Evolutionary conservation across 2,888 invertebrate species (phyloP), one percentile per base, ranked within the genome.

Genomic region (Drosophila birchii): DNA sequence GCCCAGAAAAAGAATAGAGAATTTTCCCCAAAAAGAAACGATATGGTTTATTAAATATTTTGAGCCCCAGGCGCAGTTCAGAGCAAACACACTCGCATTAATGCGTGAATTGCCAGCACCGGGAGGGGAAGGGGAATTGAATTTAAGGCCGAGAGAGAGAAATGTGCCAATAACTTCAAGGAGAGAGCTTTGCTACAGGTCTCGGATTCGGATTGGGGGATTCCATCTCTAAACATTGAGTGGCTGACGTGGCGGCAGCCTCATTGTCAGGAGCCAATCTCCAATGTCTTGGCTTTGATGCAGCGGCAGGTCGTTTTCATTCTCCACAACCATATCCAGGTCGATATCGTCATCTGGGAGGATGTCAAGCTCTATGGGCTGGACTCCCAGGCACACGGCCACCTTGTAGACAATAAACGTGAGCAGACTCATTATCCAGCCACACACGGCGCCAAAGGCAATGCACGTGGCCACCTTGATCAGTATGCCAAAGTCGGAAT

Each of bases 21-120:
- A 67, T 49, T 51, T 12, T 12, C 12, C 39, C 38, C n/a, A 67
- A 63, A 81, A 75, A 76, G 60, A 75, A 77, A 64, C 76, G 73
- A 79, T 81, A 83, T 83, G 83, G 81, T 81, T 82, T 82, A 82
- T 81, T 84, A 82, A 81, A 82, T 82, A 81, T 82, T 81, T 84
- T 11, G 18, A 75, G 81, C 81, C 81, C 57, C 56, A 23, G 77
- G 81, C 79, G 64, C 56, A 16, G 55, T 77, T 75, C 79, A 77
- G 70, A 77, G 58, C 75, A 81, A 79, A 81, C 76, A 45, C 34
- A 23, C 57, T 58, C 23, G 57, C 45, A 26, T 58, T 44, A 44
- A 57, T 44, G 57, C 51, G 51, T 53, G 20, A 53, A 36, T 20
- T 53, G 34, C 20, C 34, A 20, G 51, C 5, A 23, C 44, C 45